Evolutionary conservation across 2,888 invertebrate genomes (phyloP).

Genomic region (Tinea trinotella): DNA sequence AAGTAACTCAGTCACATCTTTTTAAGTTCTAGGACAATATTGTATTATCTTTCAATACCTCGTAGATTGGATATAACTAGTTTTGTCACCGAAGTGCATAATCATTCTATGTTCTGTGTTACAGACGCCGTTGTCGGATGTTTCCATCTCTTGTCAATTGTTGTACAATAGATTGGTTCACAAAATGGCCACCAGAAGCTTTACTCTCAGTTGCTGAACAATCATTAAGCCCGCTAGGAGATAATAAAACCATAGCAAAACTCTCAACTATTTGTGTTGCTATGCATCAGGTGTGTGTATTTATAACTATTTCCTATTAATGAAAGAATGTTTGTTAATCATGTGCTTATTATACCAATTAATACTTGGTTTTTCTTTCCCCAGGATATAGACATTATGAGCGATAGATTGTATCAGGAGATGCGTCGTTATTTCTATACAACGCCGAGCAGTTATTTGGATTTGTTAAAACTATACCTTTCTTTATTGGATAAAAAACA

Average conservation of each 20-base stretch:
- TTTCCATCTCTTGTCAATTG: slow-evolving; percentile 95
- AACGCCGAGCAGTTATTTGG: slow-evolving; percentile 92
- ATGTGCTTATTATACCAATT: too few species aligned
- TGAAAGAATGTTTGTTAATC: too few species aligned
- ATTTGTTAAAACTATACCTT: slow-evolving; percentile 85
- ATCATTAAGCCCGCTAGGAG: slow-evolving; percentile 74
- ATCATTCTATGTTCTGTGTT: too few species aligned
- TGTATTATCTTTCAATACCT: too few species aligned
- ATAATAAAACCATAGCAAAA: slow-evolving; percentile 49
- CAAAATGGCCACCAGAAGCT: slow-evolving; percentile 92
- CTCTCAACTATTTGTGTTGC: slow-evolving; percentile 51
- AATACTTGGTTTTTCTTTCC: slow-evolving; percentile 20
- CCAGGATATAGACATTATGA: slow-evolving; percentile 85
- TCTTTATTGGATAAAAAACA: slow-evolving; percentile 78
- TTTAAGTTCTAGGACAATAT: too few species aligned
- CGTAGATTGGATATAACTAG: too few species aligned
- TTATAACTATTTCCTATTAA: background rate
- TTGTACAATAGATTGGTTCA: slow-evolving; percentile 96
- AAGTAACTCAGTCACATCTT: too few species aligned
- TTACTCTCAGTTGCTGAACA: slow-evolving; percentile 85
- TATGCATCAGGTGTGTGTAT: slow-evolving; percentile 53
- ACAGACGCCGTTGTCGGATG: slow-evolving; percentile 88
- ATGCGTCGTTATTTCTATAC: slow-evolving; percentile 91
- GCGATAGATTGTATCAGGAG: slow-evolving; percentile 83
- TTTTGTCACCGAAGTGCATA: too few species aligned